Evolutionary conservation across 2,888 invertebrate species (phyloP).

Genomic region (Pecten maximus): DNA sequence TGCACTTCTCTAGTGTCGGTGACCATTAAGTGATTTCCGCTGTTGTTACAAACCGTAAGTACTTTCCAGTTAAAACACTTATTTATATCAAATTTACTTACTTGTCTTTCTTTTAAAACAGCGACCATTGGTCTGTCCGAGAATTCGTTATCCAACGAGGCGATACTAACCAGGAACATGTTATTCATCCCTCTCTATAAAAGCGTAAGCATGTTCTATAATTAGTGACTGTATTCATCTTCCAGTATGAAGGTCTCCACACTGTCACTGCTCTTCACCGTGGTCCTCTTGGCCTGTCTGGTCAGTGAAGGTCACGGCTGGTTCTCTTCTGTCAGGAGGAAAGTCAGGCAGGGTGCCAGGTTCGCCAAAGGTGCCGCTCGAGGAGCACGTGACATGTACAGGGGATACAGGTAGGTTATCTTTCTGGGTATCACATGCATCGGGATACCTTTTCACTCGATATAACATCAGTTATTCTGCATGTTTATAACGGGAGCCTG

Average conservation of each 20-base stretch:
- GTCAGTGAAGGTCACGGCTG: not conserved
- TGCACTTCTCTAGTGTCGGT: too few relatives aligned
- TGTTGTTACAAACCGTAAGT: not conserved
- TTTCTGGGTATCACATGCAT: too few relatives aligned
- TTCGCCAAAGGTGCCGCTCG: not conserved
- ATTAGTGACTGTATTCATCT: not conserved
- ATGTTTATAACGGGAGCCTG: too few relatives aligned
- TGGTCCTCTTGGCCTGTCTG: not conserved
- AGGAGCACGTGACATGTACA: not conserved
- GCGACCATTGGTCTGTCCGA: not conserved
- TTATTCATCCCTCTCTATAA: not conserved
- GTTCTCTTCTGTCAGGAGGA: not conserved
- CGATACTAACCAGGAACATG: not conserved
- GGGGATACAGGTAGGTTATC: not conserved
- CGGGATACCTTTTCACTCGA: too few relatives aligned
- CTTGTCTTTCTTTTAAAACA: not conserved
- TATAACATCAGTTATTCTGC: too few relatives aligned
- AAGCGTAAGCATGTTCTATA: not conserved
- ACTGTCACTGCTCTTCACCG: not conserved
- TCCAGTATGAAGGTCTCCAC: not conserved
- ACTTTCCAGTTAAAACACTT: not conserved
- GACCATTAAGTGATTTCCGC: not conserved
- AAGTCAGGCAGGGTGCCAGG: not conserved
- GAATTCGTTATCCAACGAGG: not conserved
- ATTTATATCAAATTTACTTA: not conserved